Evolutionary conservation across 2,888 invertebrate genomes (phyloP).

Genomic region (Pinctada fucata): DNA sequence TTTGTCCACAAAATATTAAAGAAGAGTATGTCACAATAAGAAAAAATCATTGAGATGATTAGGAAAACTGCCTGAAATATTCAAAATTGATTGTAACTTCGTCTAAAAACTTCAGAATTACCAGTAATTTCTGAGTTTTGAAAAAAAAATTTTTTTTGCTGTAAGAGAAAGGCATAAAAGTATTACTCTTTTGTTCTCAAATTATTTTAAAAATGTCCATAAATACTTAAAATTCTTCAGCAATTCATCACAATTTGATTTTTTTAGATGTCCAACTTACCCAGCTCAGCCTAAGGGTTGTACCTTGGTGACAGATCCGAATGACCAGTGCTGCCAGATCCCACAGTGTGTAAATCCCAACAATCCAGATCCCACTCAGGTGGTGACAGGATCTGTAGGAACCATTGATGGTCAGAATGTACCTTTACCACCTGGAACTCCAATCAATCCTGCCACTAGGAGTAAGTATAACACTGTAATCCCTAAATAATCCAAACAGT

Average conservation of each 20-base stretch:
- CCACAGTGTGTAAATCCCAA: conserved; percentile 56
- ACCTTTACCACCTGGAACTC: conserved; percentile 38
- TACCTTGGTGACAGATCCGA: conserved; percentile 54
- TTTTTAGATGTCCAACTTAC: conserved; percentile 60
- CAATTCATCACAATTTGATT: neutral
- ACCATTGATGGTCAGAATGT: conserved; percentile 55
- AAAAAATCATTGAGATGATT: no score
- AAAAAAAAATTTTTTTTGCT: no score
- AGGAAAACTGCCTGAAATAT: no score
- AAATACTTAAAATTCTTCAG: no score
- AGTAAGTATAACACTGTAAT: conserved; percentile 37
- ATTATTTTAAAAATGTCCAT: no score
- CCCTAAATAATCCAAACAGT: conserved; percentile 42
- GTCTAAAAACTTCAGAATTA: no score
- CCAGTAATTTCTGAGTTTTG: no score
- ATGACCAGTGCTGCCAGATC: conserved; percentile 56
- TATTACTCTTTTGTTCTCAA: no score
- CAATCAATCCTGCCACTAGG: conserved; percentile 45
- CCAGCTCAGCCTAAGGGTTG: conserved; percentile 56
- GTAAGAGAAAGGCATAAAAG: no score
- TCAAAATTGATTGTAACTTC: no score
- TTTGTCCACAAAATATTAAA: neutral
- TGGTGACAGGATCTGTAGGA: conserved; percentile 52
- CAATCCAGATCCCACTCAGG: conserved; percentile 40
- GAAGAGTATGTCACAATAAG: no score